Evolutionary conservation across 2,113 vertebrate species (phyloP), one percentile per base, ranked within the genome.

Genomic region (Ammodytes dubius): DNA sequence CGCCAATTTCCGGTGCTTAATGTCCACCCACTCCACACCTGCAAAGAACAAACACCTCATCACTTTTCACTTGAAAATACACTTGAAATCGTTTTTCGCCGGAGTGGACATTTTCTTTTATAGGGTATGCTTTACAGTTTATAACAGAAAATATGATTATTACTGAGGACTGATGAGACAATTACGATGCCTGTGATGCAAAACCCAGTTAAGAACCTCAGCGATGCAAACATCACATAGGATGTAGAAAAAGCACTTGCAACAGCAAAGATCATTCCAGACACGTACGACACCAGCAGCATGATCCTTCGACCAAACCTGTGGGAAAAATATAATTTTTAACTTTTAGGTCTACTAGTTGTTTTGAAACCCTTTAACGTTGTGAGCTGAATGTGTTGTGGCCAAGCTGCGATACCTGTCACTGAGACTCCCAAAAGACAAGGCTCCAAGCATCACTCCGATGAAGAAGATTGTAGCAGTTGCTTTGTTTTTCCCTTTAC

Each of bases 391-490:
- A 37, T 17, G 27, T 4, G 6, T 1, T 35, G 6, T 1, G 53
- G 13, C 0, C 2, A 17, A 64, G 0, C 35, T 42, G 7, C 1
- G 0, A 57, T 83, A 97, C 97, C 95, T 97, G 95, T 97, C 96
- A 0, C 97, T 95, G 8, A 97, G 88, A 88, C 94, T 94, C 73
- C 96, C 96, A 1, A 96, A 96, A 2, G 91, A n/a, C 68, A 96
- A 4, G 0, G 96, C 95, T 74, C 96, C 97, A 70, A 93, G 65
- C 0, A 96, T 96, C 46, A 97, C 95, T 0, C 96, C 96, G 0
- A 93, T 8, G 77, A 97, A 97, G 93, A 97, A 97, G 85, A 96
- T 95, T 40, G 96, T 97, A 3, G 95, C 94, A 0, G 93, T 87
- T 0, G 91, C 92, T 89, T 94, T 95, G 85, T 96, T 97, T 87